Base-by-base conservation (phyloP, 1,140 invertebrate genomes). In the Drosophila lini region DNA sequence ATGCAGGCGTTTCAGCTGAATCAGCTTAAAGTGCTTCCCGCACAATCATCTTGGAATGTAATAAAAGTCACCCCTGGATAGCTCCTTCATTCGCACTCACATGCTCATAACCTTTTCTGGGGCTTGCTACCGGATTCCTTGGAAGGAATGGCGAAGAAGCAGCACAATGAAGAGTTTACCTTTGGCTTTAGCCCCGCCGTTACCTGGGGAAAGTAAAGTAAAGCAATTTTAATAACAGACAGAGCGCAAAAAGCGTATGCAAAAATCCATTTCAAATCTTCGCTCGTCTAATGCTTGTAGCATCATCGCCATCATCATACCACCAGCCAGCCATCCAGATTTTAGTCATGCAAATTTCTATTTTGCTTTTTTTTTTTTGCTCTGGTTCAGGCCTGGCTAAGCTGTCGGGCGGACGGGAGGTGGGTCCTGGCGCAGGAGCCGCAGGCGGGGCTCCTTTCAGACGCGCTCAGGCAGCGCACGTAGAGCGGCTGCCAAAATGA, bases 401-500 rank as follows among this genome's bases (percentile, higher is more conserved):
- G 65, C 68, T 52, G n/a, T 65, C 2, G 22, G 45, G 61, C 9
- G 32, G 25, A 9, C 13, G n/a, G 15, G 56, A 19, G 25, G 9
- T 31, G 31, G 60, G 25, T 25, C 22, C 44, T 15, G 61, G 31
- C 40, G 10, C 16, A 15, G 36, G 42, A 22, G 65, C 68, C 68
- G 52, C 64, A 70, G 70, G 52, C 60, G 52, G 55, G 44, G 63
- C 57, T 55, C 78, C 63, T 84, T 81, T 86, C 64, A 85, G 74
- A 76, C 69, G 75, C 82, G 78, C 65, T 76, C 74, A 86, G 79
- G 81, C 78, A 82, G 59, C 83, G 83, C 82, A 88, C 76, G 83
- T 86, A 78, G 63, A 70, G 80, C 76, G 74, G 57, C 83, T 86
- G 83, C 83, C 83, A 86, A 86, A 86, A 88, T 86, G 83, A 86